A percentile compares a stretch with the other conserved stretches of the same genome.
phyloP scores from a whole-genome alignment of 2,113 vertebrate genomes.

The Pituophis catenifer region DNA sequence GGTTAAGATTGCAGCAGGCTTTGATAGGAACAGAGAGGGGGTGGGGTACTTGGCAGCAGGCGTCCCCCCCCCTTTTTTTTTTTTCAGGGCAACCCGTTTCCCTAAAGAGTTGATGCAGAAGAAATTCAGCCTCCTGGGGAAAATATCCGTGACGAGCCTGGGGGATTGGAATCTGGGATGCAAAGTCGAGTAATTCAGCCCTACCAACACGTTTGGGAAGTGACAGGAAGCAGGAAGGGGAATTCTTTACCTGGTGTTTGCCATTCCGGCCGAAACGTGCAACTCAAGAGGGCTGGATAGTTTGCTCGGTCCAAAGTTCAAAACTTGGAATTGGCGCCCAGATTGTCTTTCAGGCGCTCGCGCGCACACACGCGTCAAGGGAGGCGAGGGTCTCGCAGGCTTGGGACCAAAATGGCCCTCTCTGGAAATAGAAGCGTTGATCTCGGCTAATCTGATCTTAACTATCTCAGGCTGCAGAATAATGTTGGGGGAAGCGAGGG shows the following conservation, averaged over 20 bases:
- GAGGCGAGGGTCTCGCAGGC: constrained; percentile 1
- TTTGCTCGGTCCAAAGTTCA: constrained; percentile 73
- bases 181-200: neutral
- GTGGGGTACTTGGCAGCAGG: neutral
- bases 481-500: constrained; percentile 25
- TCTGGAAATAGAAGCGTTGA: constrained; percentile 42
- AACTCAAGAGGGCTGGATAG: constrained; percentile 56
- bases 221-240: neutral
- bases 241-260: constrained; percentile 25
- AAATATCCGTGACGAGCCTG: too few species aligned
- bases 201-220: neutral
- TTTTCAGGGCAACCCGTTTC: neutral
- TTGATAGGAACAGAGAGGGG: neutral
- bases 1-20: neutral
- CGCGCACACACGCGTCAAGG: neutral
- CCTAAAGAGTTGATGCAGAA: neutral
- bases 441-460: constrained; percentile 59
- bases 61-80: neutral
- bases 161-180: neutral
- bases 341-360: constrained; percentile 26
- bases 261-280: constrained; percentile 26
- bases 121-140: neutral
- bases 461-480: constrained; percentile 53
- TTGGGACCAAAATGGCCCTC: constrained; percentile 28
- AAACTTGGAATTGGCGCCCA: constrained; percentile 57